phyloP scores from a whole-genome alignment of 2,113 vertebrate genomes.

The Mustela lutreola region DNA sequence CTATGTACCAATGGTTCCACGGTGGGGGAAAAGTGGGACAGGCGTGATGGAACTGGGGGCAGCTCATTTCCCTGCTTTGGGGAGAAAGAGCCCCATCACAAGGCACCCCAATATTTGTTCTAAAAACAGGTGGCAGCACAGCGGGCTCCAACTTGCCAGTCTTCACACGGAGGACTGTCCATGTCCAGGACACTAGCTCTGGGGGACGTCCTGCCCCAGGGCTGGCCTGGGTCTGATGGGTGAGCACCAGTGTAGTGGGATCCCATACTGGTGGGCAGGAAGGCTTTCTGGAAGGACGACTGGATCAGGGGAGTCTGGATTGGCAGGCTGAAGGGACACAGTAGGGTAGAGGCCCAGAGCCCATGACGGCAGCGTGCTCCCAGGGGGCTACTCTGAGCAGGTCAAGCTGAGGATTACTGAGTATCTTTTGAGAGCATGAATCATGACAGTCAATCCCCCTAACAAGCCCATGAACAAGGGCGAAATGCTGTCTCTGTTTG shows the following conservation, averaged over 20 bases:
- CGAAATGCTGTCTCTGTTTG: not conserved
- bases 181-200: not conserved
- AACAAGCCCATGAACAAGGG: not conserved
- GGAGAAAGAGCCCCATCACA: not conserved
- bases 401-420: too few species aligned
- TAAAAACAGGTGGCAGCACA: not conserved
- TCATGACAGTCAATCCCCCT: not conserved
- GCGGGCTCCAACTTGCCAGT: too few species aligned
- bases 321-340: not conserved
- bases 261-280: not conserved
- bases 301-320: not conserved
- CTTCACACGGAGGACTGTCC: too few species aligned
- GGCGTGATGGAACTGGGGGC: too few species aligned
- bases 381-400: too few species aligned
- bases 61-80: too few species aligned
- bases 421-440: too few species aligned
- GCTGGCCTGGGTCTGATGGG: not conserved
- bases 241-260: not conserved
- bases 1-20: too few species aligned
- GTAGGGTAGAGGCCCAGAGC: not conserved
- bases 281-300: not conserved
- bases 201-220: too few species aligned
- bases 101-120: too few species aligned
- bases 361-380: not conserved
- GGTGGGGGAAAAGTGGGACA: too few species aligned